These are phyloP conservation scores for Drosophila tani DNA, from an alignment of 1,140 invertebrate species.

Conservation along the genomic window DNA sequence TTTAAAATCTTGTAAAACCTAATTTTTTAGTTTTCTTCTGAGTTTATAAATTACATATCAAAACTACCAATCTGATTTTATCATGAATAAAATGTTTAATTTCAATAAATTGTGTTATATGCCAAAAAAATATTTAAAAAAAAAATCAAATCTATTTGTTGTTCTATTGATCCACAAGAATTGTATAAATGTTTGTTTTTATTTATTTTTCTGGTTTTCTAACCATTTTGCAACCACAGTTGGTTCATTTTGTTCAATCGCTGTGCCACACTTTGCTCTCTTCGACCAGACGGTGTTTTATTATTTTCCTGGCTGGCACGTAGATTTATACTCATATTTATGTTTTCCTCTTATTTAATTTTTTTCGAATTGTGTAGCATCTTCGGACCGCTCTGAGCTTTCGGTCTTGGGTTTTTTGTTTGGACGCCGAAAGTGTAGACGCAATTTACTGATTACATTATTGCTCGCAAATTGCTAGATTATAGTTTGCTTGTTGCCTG, in stretches of 20 bases:
- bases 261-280: constrained; percentile 57
- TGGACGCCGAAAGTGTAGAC: constrained; percentile 62
- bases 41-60: not conserved
- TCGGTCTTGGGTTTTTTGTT: constrained; percentile 45
- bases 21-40: not conserved
- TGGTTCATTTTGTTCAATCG: constrained; percentile 7
- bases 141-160: accelerated
- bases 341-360: constrained; percentile 55
- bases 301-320: constrained; percentile 78
- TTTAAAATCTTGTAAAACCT: too few species aligned
- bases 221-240: constrained; percentile 46
- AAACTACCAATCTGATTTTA: accelerated
- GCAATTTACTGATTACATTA: constrained; percentile 82
- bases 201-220: not conserved
- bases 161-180: not conserved
- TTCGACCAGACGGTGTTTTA: constrained; percentile 66
- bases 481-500: constrained; percentile 61
- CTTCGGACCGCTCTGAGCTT: constrained; percentile 57
- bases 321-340: constrained; percentile 79
- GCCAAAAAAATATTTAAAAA: not conserved
- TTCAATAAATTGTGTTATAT: not conserved
- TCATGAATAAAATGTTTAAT: not conserved
- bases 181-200: not conserved
- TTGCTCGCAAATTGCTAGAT: constrained; percentile 81
- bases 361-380: constrained; percentile 55